A percentile compares a stretch with the other conserved stretches of the same genome.
Evolutionary conservation across 1,140 invertebrate genomes (phyloP).

Genomic region (Mercenaria mercenaria): DNA sequence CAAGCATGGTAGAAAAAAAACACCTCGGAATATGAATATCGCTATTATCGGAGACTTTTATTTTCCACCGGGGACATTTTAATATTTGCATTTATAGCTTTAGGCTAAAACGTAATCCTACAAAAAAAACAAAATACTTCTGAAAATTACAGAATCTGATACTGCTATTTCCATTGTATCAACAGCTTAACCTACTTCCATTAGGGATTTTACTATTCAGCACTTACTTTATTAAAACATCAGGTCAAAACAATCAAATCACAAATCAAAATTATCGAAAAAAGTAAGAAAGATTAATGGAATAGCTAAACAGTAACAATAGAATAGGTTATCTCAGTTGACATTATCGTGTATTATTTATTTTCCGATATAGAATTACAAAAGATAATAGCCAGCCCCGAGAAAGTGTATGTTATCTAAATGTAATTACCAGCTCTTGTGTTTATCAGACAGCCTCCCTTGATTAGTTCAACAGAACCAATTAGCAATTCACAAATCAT

Average conservation of each 20-base stretch:
- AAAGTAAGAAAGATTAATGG: background rate
- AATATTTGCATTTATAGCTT: background rate
- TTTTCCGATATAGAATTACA: background rate
- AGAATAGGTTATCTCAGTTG: background rate
- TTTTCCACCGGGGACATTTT: background rate
- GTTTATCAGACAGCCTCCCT: background rate
- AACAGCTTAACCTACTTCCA: too few species aligned
- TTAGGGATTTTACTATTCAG: too few species aligned
- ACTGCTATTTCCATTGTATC: too few species aligned
- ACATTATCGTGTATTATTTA: slow-evolving; percentile 19
- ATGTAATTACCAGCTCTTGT: slow-evolving; percentile 4
- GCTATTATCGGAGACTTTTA: background rate
- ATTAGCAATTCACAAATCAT: slow-evolving; percentile 45
- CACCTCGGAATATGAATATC: background rate
- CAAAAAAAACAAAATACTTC: too few species aligned
- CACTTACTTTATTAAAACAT: too few species aligned
- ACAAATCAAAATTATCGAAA: background rate
- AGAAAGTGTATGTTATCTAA: background rate
- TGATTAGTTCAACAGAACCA: slow-evolving; percentile 4
- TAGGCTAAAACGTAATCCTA: too few species aligned
- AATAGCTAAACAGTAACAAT: background rate
- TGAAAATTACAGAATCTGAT: too few species aligned
- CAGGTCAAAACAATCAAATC: background rate
- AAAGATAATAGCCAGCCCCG: background rate
- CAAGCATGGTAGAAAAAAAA: background rate